These are phyloP conservation scores for Hydractinia symbiolongicarpus DNA, from an alignment of 30 jellyfish, hydroid and myxozoan species.

Conservation along the genomic window DNA sequence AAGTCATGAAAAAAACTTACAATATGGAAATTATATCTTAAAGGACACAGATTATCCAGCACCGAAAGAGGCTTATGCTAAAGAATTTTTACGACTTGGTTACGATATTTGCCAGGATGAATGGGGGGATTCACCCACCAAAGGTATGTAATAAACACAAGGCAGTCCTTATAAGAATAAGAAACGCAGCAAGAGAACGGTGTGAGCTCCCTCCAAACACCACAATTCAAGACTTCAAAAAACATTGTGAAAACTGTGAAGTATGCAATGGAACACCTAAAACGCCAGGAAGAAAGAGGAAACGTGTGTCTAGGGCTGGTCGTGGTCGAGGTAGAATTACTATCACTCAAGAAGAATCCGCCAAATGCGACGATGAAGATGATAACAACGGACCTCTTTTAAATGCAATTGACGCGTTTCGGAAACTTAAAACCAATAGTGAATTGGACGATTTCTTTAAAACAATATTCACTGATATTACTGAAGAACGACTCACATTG, in stretches of 20 bases:
- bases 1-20: constrained; percentile 1
- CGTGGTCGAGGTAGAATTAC: not conserved
- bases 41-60: constrained; percentile 1
- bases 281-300: not conserved
- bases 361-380: not conserved
- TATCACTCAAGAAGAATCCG: no score
- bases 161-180: not conserved
- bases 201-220: not conserved
- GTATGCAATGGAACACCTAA: not conserved
- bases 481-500: not conserved
- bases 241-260: not conserved
- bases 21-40: not conserved
- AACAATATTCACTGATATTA: not conserved
- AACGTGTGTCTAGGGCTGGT: not conserved
- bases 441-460: constrained; percentile 2
- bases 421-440: not conserved
- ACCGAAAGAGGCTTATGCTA: no score
- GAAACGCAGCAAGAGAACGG: not conserved
- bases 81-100: no score
- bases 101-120: not conserved
- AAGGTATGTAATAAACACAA: constrained; percentile 1
- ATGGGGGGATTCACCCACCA: not conserved
- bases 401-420: not conserved
- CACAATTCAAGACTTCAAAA: not conserved
- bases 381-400: not conserved